phyloP scores from a whole-genome alignment of 2,888 invertebrate genomes.

The Conus canariensis region DNA sequence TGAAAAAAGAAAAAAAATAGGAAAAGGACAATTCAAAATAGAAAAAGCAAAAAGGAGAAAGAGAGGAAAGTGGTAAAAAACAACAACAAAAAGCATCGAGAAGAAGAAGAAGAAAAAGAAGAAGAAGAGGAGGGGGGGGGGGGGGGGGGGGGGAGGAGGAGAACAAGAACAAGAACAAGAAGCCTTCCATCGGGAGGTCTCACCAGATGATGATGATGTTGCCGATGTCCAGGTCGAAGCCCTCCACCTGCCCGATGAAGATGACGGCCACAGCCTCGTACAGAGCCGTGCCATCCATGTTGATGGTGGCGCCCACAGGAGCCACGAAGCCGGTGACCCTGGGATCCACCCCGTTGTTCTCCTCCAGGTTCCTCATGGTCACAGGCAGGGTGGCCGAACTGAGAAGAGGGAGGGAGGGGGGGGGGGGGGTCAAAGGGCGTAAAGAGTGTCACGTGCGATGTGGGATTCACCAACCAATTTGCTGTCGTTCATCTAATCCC shows the following conservation, averaged over 20 bases:
- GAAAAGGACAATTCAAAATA: too few relatives aligned
- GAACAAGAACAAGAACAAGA: too few relatives aligned
- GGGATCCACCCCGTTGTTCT: constrained; percentile 90
- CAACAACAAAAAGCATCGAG: too few relatives aligned
- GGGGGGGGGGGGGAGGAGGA: too few relatives aligned
- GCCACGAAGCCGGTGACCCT: constrained; percentile 94
- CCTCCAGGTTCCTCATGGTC: constrained; percentile 94
- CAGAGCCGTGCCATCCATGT: constrained; percentile 98
- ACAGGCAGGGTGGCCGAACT: constrained; percentile 92
- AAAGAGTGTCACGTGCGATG: background rate
- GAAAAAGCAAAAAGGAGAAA: too few relatives aligned
- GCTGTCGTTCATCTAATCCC: too few relatives aligned
- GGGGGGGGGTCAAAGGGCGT: background rate
- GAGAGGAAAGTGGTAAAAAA: too few relatives aligned
- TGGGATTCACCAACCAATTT: too few relatives aligned
- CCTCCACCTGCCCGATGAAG: constrained; percentile 95
- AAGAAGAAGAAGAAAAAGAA: too few relatives aligned
- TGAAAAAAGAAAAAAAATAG: too few relatives aligned
- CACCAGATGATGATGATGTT: constrained; percentile 66
- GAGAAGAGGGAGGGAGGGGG: constrained; percentile 21
- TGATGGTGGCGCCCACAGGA: constrained; percentile 96
- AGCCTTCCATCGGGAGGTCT: background rate
- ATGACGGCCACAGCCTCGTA: constrained; percentile 98
- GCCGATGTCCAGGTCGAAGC: constrained; percentile 79
- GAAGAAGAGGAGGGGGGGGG: too few relatives aligned